These are phyloP conservation scores for Scaptomyza cyrtandrae DNA, from an alignment of 2,888 invertebrate species.

Conservation along the genomic window DNA sequence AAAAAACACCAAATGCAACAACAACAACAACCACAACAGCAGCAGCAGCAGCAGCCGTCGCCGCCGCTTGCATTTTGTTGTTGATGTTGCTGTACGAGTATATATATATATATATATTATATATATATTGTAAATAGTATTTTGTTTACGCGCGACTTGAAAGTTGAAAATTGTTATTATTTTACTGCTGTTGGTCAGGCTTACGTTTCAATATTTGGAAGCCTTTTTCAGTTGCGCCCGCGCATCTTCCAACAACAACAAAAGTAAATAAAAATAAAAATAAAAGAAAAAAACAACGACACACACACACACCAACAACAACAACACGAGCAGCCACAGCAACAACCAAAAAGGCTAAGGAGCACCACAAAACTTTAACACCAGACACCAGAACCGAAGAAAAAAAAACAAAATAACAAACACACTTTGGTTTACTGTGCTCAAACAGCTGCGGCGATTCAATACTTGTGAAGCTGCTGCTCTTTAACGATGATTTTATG, in stretches of 20 bases:
- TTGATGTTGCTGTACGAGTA: conserved; percentile 17
- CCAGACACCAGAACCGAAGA: conserved; percentile 44
- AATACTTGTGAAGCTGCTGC: conserved; percentile 22
- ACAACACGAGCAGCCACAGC: background rate
- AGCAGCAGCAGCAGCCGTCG: conserved; percentile 10
- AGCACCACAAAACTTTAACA: conserved; percentile 42
- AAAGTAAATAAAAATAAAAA: conserved; percentile 8
- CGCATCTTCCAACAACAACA: conserved; percentile 56
- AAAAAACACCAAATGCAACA: conserved; percentile 32
- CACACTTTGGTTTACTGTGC: conserved; percentile 18
- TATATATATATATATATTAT: background rate
- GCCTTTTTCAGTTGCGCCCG: conserved; percentile 67
- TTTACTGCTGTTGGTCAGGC: conserved; percentile 20
- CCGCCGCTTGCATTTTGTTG: conserved; percentile 35
- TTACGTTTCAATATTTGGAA: conserved; percentile 47
- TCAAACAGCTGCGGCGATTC: conserved; percentile 11
- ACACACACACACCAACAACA: conserved; percentile 16
- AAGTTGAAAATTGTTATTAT: conserved; percentile 15
- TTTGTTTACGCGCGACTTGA: conserved; percentile 46
- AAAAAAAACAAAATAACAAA: conserved; percentile 24
- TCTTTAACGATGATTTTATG: conserved; percentile 27
- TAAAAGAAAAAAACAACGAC: conserved; percentile 11
- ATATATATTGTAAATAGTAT: conserved; percentile 16
- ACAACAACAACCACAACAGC: conserved; percentile 21
- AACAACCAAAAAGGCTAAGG: conserved; percentile 29